phyloP scores from a whole-genome alignment of 2,797 vertebrate genomes.

The Sebastes jordani region DNA sequence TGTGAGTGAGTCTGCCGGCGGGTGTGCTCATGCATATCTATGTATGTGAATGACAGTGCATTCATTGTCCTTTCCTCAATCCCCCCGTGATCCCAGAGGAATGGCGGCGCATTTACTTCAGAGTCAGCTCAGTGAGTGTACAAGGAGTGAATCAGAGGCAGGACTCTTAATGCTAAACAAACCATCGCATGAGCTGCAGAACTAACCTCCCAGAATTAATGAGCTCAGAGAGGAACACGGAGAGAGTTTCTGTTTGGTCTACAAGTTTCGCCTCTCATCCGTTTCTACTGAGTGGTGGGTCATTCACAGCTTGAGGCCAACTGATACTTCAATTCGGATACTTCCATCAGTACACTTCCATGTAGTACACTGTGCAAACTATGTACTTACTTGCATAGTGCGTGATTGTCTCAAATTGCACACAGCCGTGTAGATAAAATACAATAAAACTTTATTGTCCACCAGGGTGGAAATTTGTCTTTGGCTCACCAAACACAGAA shows the following conservation, averaged over 20 bases:
- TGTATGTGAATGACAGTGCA: constrained; percentile 22
- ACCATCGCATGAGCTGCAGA: constrained; percentile 55
- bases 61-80: constrained; percentile 46
- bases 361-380: no score
- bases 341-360: no score
- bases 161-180: constrained; percentile 59
- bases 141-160: constrained; percentile 36
- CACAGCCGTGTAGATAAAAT: accelerated
- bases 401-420: no score
- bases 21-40: constrained; percentile 14
- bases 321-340: not conserved
- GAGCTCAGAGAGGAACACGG: constrained; percentile 38
- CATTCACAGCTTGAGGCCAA: not conserved
- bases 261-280: not conserved
- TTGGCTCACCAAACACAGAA: accelerated
- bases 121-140: constrained; percentile 15
- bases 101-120: constrained; percentile 42
- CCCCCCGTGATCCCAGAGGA: constrained; percentile 24
- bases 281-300: not conserved
- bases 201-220: constrained; percentile 64
- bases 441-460: no score
- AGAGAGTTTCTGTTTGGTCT: not conserved
- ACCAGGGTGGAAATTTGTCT: no score
- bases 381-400: accelerated
- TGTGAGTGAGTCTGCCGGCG: not conserved